A percentile compares a stretch with the other conserved stretches of the same genome.
Evolutionary conservation across 2,797 vertebrate species (phyloP).

Genomic region (Diceros bicornis): DNA sequence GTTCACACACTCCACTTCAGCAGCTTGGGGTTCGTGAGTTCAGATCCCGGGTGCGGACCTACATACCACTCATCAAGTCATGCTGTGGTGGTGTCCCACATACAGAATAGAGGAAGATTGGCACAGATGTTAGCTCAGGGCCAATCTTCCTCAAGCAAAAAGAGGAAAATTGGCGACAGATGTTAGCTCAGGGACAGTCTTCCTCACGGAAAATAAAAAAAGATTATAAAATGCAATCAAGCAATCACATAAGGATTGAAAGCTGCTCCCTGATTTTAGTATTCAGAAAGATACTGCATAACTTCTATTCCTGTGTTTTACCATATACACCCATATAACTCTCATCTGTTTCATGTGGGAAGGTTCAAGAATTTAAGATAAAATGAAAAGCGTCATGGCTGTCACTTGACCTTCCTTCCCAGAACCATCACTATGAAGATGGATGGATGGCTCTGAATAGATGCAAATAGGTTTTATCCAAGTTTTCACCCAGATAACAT

Average conservation of each 20-base stretch:
- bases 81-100: too few species aligned
- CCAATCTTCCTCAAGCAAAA: too few species aligned
- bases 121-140: too few species aligned
- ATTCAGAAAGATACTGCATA: background rate
- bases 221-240: background rate
- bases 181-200: too few species aligned
- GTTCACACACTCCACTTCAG: too few species aligned
- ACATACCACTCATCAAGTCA: too few species aligned
- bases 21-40: too few species aligned
- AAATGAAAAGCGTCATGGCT: background rate
- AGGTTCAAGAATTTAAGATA: slow-evolving; percentile 1
- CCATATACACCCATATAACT: background rate
- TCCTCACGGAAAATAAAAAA: background rate
- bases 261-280: background rate
- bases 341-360: background rate
- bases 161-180: too few species aligned
- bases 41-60: too few species aligned
- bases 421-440: background rate
- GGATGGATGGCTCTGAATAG: background rate
- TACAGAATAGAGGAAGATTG: too few species aligned
- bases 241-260: background rate
- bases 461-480: background rate
- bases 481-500: slow-evolving; percentile 9
- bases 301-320: background rate
- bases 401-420: background rate